Evolutionary conservation across 1,140 invertebrate genomes (phyloP).

Genomic region (Cecropterus lyciades): DNA sequence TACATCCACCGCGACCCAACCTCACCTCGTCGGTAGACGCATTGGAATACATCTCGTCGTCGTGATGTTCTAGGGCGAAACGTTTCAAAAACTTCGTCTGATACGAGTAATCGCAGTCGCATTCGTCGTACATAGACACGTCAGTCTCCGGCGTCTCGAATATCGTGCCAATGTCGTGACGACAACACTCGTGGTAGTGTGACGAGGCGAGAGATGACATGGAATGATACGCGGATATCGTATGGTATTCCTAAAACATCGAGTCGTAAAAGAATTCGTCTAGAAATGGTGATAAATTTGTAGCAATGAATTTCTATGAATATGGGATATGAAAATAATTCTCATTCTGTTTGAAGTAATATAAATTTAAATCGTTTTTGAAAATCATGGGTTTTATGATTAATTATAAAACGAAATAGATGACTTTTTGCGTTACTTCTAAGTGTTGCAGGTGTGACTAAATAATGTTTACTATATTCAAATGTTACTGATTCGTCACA

Average conservation of each 20-base stretch:
- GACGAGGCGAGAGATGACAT: conserved; percentile 42
- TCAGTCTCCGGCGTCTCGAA: conserved; percentile 58
- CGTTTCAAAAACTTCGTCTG: conserved; percentile 58
- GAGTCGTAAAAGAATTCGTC: background rate
- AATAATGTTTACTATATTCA: too few species aligned
- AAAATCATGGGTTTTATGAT: too few species aligned
- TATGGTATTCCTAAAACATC: conserved; percentile 37
- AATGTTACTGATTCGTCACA: too few species aligned
- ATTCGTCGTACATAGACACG: conserved; percentile 44
- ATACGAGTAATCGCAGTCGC: conserved; percentile 56
- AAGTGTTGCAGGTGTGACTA: too few species aligned
- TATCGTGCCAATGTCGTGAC: conserved; percentile 71
- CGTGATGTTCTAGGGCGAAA: conserved; percentile 51
- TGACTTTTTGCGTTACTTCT: too few species aligned
- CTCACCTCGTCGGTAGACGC: conserved; percentile 67
- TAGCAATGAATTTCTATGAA: too few species aligned
- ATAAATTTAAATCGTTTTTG: too few species aligned
- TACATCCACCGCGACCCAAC: background rate
- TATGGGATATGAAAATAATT: too few species aligned
- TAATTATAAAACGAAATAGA: too few species aligned
- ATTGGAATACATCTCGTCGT: conserved; percentile 49
- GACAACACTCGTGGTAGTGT: conserved; percentile 54
- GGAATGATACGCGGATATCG: background rate
- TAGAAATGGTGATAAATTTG: background rate
- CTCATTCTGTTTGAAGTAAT: too few species aligned